phyloP scores from a whole-genome alignment of 2,797 vertebrate species.

The Microctenopoma stevenorrisi region DNA sequence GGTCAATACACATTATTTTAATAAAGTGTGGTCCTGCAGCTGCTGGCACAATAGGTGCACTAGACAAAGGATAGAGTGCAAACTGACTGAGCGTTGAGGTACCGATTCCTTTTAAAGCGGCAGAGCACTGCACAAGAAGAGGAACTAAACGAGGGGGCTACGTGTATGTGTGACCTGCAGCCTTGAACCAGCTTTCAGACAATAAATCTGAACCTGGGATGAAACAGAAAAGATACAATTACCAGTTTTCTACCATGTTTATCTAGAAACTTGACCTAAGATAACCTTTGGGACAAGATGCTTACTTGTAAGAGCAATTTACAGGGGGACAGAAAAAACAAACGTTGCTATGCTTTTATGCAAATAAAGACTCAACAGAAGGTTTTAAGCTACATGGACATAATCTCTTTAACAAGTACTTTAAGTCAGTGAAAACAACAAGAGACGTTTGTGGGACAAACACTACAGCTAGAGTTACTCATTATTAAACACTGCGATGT shows the following conservation, averaged over 20 bases:
- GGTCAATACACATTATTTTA: constrained; percentile 63
- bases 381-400: constrained; percentile 35
- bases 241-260: constrained; percentile 43
- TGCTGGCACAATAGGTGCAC: constrained; percentile 69
- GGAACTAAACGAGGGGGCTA: constrained; percentile 13
- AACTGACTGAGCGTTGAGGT: constrained; percentile 67
- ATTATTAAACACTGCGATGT: constrained; percentile 19
- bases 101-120: constrained; percentile 70
- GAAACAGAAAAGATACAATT: constrained; percentile 24
- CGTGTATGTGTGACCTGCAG: constrained; percentile 15
- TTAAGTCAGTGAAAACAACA: constrained; percentile 25
- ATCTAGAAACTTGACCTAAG: constrained; percentile 50
- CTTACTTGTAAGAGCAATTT: constrained; percentile 32
- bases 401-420: constrained; percentile 31
- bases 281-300: constrained; percentile 23
- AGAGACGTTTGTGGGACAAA: constrained; percentile 18
- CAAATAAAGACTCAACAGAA: constrained; percentile 14
- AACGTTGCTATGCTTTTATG: background rate
- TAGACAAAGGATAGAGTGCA: constrained; percentile 65
- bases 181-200: constrained; percentile 17
- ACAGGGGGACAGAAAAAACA: constrained; percentile 28
- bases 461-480: constrained; percentile 21
- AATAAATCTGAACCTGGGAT: constrained; percentile 20
- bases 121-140: constrained; percentile 61
- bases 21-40: constrained; percentile 65